Conservation (phyloP, 2,113 vertebrate genomes). For the Maccullochella peelii region DNA sequence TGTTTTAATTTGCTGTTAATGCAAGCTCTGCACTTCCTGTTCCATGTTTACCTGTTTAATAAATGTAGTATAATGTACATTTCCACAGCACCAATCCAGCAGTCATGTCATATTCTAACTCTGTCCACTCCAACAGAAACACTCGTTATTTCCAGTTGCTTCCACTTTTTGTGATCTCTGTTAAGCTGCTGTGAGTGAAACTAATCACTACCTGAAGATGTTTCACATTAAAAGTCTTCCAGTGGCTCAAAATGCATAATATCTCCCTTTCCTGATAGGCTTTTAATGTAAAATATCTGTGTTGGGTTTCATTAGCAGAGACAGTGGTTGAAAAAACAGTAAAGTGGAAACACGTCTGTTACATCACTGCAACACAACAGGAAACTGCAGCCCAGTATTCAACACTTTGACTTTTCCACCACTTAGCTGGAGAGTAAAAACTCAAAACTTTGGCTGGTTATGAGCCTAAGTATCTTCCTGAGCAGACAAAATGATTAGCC, state of each 20-base stretch:
- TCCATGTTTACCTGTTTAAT: not conserved
- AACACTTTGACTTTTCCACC: conserved; percentile 9
- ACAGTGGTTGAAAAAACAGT: not conserved
- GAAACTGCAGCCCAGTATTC: not conserved
- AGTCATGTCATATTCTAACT: not conserved
- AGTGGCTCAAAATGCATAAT: not conserved
- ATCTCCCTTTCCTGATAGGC: too few species aligned
- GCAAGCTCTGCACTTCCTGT: too few species aligned
- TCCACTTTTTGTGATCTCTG: not conserved
- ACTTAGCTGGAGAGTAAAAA: conserved; percentile 9
- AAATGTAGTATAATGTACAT: not conserved
- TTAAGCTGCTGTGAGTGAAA: not conserved
- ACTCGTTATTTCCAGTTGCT: not conserved
- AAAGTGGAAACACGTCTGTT: not conserved
- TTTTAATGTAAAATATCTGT: not conserved
- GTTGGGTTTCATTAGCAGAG: not conserved
- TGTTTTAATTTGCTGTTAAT: too few species aligned
- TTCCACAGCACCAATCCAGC: too few species aligned
- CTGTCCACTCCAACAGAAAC: not conserved
- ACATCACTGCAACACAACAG: not conserved
- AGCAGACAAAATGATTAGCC: not conserved
- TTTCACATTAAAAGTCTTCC: not conserved
- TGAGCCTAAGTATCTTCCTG: not conserved
- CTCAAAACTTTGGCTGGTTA: not conserved
- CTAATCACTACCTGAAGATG: not conserved